phyloP scores from a whole-genome alignment of 2,797 vertebrate species.

The Psittacula echo region DNA sequence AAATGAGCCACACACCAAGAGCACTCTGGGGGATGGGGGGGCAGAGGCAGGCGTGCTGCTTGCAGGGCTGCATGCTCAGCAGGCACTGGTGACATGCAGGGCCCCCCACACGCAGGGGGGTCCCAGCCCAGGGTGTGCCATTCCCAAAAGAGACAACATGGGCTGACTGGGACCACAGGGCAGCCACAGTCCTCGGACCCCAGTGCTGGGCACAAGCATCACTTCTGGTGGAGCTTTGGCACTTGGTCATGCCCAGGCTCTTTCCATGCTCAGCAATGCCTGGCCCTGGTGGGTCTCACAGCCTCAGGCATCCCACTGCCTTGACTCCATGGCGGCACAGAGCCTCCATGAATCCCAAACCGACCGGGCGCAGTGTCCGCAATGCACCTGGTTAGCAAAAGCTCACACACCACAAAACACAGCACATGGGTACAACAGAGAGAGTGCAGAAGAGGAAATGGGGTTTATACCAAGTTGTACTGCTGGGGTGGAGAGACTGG shows the following conservation, averaged over 20 bases:
- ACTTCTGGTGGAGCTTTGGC: neutral
- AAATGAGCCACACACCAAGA: neutral
- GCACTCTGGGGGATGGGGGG: neutral
- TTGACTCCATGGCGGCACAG: neutral
- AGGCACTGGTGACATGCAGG: neutral
- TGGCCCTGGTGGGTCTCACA: neutral
- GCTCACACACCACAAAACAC: conserved; percentile 48
- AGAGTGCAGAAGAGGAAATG: conserved; percentile 62
- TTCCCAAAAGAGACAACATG: neutral
- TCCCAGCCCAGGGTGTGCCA: neutral
- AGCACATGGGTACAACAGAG: conserved; percentile 40
- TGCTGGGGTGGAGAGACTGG: conserved; percentile 99
- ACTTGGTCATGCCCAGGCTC: neutral
- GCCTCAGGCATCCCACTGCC: neutral
- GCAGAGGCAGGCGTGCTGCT: neutral
- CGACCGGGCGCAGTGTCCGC: neutral
- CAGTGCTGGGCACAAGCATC: neutral
- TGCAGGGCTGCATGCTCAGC: neutral
- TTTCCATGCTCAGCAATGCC: neutral
- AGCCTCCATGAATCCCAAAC: neutral
- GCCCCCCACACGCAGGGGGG: neutral
- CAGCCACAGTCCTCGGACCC: neutral
- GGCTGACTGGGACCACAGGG: neutral
- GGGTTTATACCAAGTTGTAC: conserved; percentile 96
- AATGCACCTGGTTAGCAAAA: neutral